phyloP scores from a whole-genome alignment of 2,113 vertebrate genomes.

The Dromaius novaehollandiae region DNA sequence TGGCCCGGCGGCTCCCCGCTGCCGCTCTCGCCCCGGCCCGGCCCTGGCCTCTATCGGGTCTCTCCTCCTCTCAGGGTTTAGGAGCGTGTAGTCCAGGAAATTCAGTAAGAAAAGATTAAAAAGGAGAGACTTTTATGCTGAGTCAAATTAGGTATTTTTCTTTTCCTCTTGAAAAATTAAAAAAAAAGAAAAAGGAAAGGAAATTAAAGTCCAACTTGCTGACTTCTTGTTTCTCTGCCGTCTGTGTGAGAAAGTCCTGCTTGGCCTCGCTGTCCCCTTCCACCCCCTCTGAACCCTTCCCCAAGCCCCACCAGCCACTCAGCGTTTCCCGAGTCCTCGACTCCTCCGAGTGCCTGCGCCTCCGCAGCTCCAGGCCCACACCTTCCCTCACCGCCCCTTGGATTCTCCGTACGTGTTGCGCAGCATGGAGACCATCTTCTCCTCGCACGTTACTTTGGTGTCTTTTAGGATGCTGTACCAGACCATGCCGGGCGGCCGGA shows the following conservation, averaged over 20 bases:
- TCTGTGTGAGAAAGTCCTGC: slow-evolving; percentile 67
- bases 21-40: neutral
- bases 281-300: slow-evolving; percentile 53
- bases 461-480: slow-evolving; percentile 93
- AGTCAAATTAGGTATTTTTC: slow-evolving; percentile 66
- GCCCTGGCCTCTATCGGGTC: neutral
- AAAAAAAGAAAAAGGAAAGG: slow-evolving; percentile 56
- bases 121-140: slow-evolving; percentile 69
- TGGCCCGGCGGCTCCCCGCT: neutral
- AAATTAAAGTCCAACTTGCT: slow-evolving; percentile 54
- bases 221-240: slow-evolving; percentile 38
- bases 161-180: slow-evolving; percentile 50
- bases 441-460: slow-evolving; percentile 89
- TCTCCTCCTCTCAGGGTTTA: slow-evolving; percentile 34
- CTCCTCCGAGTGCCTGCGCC: slow-evolving; percentile 66
- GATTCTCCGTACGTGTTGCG: slow-evolving; percentile 95
- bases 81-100: slow-evolving; percentile 56
- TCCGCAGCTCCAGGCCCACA: slow-evolving; percentile 57
- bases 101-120: slow-evolving; percentile 76
- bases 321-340: slow-evolving; percentile 46
- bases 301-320: slow-evolving; percentile 69
- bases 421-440: slow-evolving; percentile 94
- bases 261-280: slow-evolving; percentile 72
- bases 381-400: slow-evolving; percentile 92
- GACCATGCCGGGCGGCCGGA: slow-evolving; percentile 79